Base-by-base conservation (phyloP, 2,113 vertebrate species). In the Sapajus apella region DNA sequence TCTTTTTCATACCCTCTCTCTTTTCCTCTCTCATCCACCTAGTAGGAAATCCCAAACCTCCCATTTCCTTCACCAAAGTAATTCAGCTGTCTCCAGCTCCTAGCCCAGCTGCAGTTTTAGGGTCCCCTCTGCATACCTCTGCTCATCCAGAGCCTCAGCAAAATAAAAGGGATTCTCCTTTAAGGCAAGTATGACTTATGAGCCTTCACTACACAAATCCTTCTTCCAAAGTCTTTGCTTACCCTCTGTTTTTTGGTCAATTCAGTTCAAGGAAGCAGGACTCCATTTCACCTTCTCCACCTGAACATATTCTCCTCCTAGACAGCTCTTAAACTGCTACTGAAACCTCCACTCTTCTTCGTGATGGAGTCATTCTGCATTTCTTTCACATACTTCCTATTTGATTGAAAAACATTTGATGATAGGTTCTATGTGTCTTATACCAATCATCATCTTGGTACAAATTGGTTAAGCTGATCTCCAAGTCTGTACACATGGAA, bases 141-240 rank as follows among this genome's bases (percentile, higher is more conserved):
- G 25, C 16, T 66, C 16, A 20, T 47, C 4, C 37, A 73, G 73
- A 61, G 43, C 18, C 17, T 90, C 27, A 50, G 32, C 4, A 32
- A 84, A n/a, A 92, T 8, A 30, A 40, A 87, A 88, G 35, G 32
- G 20, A 25, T 52, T 14, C 6, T 61, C 10, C 35, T 47, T 89
- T 70, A 45, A 45, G 76, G 43, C n/a, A 70, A 52, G 16, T 52
- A 5, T 70, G 14, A 23, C 5, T 56, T 56, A 11, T 2, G 13
- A 35, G 43, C 40, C 64, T 58, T 84, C 20, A 6, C 68, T 80
- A 50, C 14, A 87, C 18, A 45, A 30, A 75, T 32, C 43, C 43
- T 82, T 89, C 75, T 95, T 80, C 66, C 30, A 61, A 87, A 95
- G 25, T 50, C 40, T 83, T 70, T 64, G 55, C 40, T 88, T 95